phyloP scores from a whole-genome alignment of 2,888 invertebrate species.

The Melieria omissa region DNA sequence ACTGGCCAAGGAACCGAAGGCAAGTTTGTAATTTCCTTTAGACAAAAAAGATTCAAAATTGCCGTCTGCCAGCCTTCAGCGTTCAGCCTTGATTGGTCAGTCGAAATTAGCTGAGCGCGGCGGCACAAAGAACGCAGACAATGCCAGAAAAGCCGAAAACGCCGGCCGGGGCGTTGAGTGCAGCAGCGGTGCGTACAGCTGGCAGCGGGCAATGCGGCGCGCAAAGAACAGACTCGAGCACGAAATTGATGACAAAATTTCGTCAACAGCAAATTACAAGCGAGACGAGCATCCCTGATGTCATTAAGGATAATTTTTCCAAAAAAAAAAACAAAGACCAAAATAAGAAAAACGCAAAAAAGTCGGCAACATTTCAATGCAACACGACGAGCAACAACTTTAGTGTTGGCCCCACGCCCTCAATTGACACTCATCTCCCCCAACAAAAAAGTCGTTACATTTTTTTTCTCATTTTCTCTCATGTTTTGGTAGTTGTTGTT shows the following conservation, averaged over 20 bases:
- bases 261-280: conserved; percentile 14
- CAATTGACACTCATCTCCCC: not conserved
- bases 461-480: not conserved
- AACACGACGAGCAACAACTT: too few species aligned
- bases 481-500: not conserved
- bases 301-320: conserved; percentile 17
- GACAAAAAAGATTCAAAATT: not conserved
- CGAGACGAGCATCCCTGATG: conserved; percentile 12
- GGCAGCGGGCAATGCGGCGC: too few species aligned
- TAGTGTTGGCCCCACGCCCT: too few species aligned
- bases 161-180: too few species aligned
- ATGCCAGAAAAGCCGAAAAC: too few species aligned
- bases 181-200: too few species aligned
- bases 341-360: conserved; percentile 9
- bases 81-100: too few species aligned
- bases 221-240: too few species aligned
- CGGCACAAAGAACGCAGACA: too few species aligned
- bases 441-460: conserved; percentile 15
- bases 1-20: not conserved
- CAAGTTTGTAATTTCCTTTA: conserved; percentile 9
- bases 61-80: not conserved
- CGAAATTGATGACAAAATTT: conserved; percentile 12
- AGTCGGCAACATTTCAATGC: not conserved
- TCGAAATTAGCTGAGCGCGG: too few species aligned
- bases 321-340: not conserved